Evolutionary conservation across 2,113 vertebrate species (phyloP).

Genomic region (Poecile atricapillus): DNA sequence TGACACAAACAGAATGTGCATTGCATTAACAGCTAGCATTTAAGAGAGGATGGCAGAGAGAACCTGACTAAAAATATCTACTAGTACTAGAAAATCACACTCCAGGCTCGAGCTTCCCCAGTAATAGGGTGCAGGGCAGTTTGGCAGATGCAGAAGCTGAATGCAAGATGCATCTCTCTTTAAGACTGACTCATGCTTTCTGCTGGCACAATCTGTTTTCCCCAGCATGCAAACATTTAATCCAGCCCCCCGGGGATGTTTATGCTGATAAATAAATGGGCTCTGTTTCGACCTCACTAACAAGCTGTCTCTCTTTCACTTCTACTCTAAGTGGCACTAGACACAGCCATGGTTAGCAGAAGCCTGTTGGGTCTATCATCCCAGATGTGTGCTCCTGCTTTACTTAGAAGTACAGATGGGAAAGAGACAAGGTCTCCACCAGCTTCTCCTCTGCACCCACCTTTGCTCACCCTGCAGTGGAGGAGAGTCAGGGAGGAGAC

Average conservation of each 20-base stretch:
- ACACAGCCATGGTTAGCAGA: not conserved
- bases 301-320: not conserved
- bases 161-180: not conserved
- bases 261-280: not conserved
- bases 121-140: not conserved
- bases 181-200: constrained; percentile 30
- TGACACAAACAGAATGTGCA: not conserved
- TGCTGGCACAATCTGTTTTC: constrained; percentile 18
- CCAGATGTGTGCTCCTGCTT: not conserved
- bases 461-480: not conserved
- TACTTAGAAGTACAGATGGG: not conserved
- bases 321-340: not conserved
- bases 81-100: not conserved
- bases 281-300: not conserved
- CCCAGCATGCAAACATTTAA: not conserved
- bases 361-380: not conserved
- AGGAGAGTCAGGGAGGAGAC: accelerated
- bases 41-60: not conserved
- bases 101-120: not conserved
- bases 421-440: not conserved
- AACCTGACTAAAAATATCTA: constrained; percentile 17
- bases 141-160: not conserved
- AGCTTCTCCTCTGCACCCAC: not conserved
- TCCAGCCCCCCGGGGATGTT: not conserved
- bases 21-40: not conserved